phyloP scores from a whole-genome alignment of 2,888 invertebrate genomes.

The Yponomeuta malinellus region DNA sequence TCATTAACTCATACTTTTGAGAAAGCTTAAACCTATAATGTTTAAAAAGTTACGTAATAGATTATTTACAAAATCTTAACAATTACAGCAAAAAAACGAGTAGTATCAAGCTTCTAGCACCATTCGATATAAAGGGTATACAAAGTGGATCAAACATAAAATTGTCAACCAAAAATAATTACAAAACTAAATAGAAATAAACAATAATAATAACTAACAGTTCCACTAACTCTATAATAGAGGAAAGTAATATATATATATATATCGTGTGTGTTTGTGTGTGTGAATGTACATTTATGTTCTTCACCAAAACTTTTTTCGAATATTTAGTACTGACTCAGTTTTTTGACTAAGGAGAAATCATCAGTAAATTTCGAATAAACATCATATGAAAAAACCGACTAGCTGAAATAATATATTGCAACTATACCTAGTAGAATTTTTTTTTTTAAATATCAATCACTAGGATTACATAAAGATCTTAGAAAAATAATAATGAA shows the following conservation, averaged over 20 bases:
- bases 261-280: background rate
- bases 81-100: constrained; percentile 55
- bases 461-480: constrained; percentile 43
- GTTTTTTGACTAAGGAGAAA: constrained; percentile 34
- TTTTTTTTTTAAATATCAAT: constrained; percentile 33
- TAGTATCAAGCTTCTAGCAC: constrained; percentile 69
- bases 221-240: constrained; percentile 28
- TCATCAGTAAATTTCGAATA: constrained; percentile 59
- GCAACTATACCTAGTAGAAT: constrained; percentile 40
- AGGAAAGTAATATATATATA: constrained; percentile 20
- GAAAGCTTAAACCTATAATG: background rate
- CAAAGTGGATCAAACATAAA: constrained; percentile 54
- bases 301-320: constrained; percentile 20
- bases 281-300: background rate
- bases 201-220: constrained; percentile 47
- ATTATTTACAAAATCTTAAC: constrained; percentile 24
- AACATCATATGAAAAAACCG: constrained; percentile 30
- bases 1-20: background rate
- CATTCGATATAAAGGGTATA: constrained; percentile 68
- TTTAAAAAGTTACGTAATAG: background rate
- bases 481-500: constrained; percentile 34
- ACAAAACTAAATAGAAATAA: constrained; percentile 33
- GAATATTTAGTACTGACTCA: constrained; percentile 30
- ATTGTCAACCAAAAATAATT: constrained; percentile 65
- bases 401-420: constrained; percentile 65